Base-by-base conservation (phyloP, 2,797 vertebrate genomes). In the Chaetophractus vellerosus region DNA sequence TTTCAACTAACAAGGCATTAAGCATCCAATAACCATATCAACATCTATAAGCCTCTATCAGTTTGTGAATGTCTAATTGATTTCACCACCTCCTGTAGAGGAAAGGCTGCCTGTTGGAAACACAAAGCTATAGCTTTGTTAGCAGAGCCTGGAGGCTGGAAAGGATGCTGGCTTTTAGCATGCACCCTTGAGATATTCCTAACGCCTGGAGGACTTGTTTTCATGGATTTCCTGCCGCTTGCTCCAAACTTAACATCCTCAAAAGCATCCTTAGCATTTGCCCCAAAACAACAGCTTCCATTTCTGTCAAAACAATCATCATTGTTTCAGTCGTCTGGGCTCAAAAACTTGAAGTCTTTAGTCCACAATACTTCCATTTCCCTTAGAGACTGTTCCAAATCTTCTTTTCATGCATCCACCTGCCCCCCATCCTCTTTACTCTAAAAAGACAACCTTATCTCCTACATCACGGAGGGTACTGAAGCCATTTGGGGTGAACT, bases 191-290 rank as follows among this genome's bases (percentile, higher is more conserved):
- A 88, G 74, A 78, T 2, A 52, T n/a, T 59, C 79, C 82, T 45
- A 72, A 41, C 71, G 55, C 23, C 48, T 8, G 31, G 14, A 21
- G 71, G 45, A n/a, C 76, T 80, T 92, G 61, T 80, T 88, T 66
- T 84, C 36, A 89, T 38, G 78, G 59, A 75, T 84, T 86, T 93
- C 18, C 38, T 88, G 88, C 61, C 66, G 69, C 48, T 55, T 38
- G 9, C 31, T 16, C 71, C 21, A 21, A 72, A 64, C 16, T 15
- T 45, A 86, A 84, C 76, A 88, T 26, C 45, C 68, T 84, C 89
- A 61, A 61, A 63, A 88, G 76, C 55, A 71, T 21, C 64, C 48
- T 72, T 36, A 75, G 11, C 33, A 28, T 75, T 50, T 85, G 5
- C 82, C 57, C 38, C 18, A 4, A 9, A 74, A 75, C 8, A 55